These are phyloP conservation scores for Atherinosoma microstoma DNA, from an alignment of 2,797 vertebrate genomes.

Conservation along the genomic window DNA sequence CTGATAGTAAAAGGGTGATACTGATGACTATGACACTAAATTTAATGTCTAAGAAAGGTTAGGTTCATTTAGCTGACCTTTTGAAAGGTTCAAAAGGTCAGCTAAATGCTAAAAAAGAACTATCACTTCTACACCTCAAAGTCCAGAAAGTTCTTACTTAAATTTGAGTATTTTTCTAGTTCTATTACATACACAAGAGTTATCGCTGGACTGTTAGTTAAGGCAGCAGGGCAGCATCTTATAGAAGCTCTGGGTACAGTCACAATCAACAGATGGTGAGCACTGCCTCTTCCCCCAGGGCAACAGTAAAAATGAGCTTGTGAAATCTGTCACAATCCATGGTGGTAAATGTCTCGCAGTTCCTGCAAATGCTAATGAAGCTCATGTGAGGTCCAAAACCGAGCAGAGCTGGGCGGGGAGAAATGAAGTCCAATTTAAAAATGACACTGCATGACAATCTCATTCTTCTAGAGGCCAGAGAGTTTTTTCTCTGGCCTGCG, in stretches of 20 bases:
- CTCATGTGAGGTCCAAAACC: slow-evolving; percentile 76
- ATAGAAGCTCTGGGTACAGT: slow-evolving; percentile 70
- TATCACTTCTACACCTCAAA: background rate
- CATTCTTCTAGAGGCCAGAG: slow-evolving; percentile 75
- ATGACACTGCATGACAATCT: slow-evolving; percentile 77
- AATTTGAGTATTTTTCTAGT: slow-evolving; percentile 6
- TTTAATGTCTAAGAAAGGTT: slow-evolving; percentile 10
- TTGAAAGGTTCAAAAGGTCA: background rate
- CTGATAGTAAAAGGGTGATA: background rate
- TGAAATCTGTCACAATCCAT: slow-evolving; percentile 84
- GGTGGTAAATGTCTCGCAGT: slow-evolving; percentile 81
- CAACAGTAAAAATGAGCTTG: slow-evolving; percentile 77
- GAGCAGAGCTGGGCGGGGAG: slow-evolving; percentile 44
- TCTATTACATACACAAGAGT: slow-evolving; percentile 31
- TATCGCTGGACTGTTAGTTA: slow-evolving; percentile 42
- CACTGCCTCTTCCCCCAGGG: slow-evolving; percentile 61
- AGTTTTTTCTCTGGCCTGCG: slow-evolving; percentile 65
- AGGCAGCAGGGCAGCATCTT: slow-evolving; percentile 55
- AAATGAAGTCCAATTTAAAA: slow-evolving; percentile 80
- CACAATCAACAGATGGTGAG: slow-evolving; percentile 82
- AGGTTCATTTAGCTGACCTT: background rate
- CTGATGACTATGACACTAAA: background rate
- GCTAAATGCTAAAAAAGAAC: slow-evolving; percentile 10
- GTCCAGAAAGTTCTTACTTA: slow-evolving; percentile 5
- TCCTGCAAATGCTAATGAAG: slow-evolving; percentile 82